A percentile compares a stretch with the other conserved stretches of the same genome.
These are phyloP conservation scores for Propithecus deckenii DNA, from an alignment of 2,797 vertebrate genomes.

Conservation along the genomic window DNA sequence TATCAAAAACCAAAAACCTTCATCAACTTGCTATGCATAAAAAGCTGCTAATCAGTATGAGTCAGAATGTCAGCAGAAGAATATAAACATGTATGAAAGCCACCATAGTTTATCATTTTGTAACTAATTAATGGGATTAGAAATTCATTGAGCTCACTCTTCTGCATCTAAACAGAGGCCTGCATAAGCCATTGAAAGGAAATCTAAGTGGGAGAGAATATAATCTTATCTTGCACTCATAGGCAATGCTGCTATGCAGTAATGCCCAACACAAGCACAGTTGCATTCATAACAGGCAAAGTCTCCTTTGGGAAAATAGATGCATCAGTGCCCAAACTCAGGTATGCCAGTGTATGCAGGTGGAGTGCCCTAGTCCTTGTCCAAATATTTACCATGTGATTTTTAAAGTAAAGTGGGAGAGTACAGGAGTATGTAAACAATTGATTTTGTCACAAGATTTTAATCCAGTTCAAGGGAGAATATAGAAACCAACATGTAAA, in stretches of 20 bases:
- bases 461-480: not conserved
- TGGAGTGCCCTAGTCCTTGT: not conserved
- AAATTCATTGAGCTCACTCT: constrained; percentile 36
- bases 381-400: not conserved
- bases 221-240: not conserved
- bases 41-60: constrained; percentile 54
- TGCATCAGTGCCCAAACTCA: not conserved
- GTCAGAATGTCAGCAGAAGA: constrained; percentile 47
- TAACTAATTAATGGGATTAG: constrained; percentile 44
- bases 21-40: not conserved
- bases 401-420: not conserved
- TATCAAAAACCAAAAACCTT: constrained; percentile 50
- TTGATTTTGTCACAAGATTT: not conserved
- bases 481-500: not conserved
- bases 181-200: not conserved
- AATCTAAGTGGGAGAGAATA: not conserved
- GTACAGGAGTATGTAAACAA: not conserved
- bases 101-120: constrained; percentile 55
- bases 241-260: not conserved
- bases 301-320: not conserved
- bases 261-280: not conserved
- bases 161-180: not conserved
- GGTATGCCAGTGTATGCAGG: not conserved
- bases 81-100: not conserved
- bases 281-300: not conserved